Conservation (phyloP, 2,888 invertebrate species). For the Papilio elwesi region DNA sequence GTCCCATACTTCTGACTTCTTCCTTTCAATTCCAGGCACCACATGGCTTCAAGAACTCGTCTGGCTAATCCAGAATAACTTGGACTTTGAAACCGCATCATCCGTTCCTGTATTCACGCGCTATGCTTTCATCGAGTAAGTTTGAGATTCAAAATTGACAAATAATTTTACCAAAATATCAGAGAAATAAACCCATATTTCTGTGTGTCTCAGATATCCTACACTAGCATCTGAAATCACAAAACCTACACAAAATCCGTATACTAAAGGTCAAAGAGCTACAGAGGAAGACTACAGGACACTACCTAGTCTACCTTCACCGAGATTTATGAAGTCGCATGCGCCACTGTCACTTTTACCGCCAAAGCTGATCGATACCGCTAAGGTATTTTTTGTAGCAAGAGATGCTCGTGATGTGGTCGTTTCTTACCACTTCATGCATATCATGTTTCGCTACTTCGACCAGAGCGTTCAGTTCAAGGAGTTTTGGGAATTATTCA, state of each 20-base stretch:
- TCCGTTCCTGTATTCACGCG: conserved; percentile 57
- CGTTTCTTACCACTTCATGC: conserved; percentile 90
- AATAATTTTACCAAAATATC: too few species aligned
- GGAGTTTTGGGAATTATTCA: conserved; percentile 65
- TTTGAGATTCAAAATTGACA: not conserved
- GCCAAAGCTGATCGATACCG: conserved; percentile 79
- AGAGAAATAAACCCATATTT: not conserved
- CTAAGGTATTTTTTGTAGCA: conserved; percentile 89
- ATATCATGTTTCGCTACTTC: conserved; percentile 63
- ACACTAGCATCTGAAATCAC: conserved; percentile 52
- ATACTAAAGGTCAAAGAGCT: conserved; percentile 43
- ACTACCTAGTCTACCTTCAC: conserved; percentile 62
- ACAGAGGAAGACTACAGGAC: conserved; percentile 57
- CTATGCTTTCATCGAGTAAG: conserved; percentile 66
- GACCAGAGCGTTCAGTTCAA: conserved; percentile 56
- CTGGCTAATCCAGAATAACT: conserved; percentile 88
- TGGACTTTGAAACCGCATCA: conserved; percentile 86
- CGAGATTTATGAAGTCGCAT: conserved; percentile 88
- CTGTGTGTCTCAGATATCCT: conserved; percentile 50
- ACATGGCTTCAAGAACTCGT: conserved; percentile 91
- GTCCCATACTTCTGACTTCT: not conserved
- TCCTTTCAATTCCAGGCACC: conserved; percentile 72
- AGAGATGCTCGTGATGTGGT: conserved; percentile 92
- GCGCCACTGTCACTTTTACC: conserved; percentile 89
- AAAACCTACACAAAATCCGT: conserved; percentile 41